phyloP scores from a whole-genome alignment of 2,888 invertebrate species.

The Trypoxylon attenuatum region DNA sequence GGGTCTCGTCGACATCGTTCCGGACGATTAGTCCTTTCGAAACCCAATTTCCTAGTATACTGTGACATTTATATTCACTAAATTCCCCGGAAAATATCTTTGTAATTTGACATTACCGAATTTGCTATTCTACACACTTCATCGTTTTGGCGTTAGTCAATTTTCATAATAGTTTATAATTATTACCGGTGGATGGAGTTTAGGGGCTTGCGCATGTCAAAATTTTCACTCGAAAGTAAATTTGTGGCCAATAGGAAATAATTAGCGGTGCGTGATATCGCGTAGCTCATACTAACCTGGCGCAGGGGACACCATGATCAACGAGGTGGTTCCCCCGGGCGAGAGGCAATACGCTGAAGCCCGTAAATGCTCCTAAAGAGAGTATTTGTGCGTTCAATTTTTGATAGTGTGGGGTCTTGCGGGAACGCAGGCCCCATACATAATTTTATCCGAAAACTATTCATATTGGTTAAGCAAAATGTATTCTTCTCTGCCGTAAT shows the following conservation, averaged over 20 bases:
- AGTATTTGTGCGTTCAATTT: constrained; percentile 57
- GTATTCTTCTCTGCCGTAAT: no score
- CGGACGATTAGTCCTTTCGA: not conserved
- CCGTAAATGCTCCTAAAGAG: constrained; percentile 53
- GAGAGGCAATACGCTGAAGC: constrained; percentile 45
- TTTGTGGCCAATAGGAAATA: not conserved
- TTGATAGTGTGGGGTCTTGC: constrained; percentile 52
- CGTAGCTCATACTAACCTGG: constrained; percentile 54
- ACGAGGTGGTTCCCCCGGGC: constrained; percentile 59
- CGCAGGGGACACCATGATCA: constrained; percentile 61
- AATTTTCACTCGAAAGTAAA: constrained; percentile 29
- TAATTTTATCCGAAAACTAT: no score
- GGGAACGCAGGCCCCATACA: constrained; percentile 41
- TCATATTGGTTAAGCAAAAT: no score
- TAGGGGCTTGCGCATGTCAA: not conserved
- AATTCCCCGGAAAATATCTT: no score
- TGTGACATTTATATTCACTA: no score
- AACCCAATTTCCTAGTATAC: no score
- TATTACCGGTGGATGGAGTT: constrained; percentile 34
- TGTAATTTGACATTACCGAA: no score
- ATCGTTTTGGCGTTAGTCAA: constrained; percentile 34
- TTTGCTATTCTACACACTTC: no score
- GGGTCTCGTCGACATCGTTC: not conserved
- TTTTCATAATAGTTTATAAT: constrained; percentile 12
- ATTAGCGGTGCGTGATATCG: not conserved